Conservation (phyloP, 2,888 invertebrate species). For the Julus scanicus region DNA sequence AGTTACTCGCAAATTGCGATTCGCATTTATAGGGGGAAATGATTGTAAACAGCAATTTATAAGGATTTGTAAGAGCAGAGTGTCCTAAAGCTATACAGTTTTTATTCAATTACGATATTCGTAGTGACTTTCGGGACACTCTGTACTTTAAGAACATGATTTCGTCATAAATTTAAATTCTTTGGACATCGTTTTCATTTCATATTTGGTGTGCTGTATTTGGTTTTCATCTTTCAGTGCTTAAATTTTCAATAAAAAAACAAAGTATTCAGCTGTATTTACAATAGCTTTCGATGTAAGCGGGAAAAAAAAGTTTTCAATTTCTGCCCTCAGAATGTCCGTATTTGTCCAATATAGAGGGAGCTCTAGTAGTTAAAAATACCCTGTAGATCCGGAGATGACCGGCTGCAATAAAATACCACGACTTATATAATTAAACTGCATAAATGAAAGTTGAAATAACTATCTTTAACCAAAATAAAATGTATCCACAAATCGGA, state of each 20-base stretch:
- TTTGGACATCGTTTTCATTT: not conserved
- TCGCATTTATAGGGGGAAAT: not conserved
- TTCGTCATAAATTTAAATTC: not conserved
- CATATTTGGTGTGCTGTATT: not conserved
- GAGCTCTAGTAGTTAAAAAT: constrained; percentile 41
- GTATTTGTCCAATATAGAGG: constrained; percentile 4
- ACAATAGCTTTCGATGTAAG: not conserved
- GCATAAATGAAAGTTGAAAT: not conserved
- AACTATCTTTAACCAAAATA: not conserved
- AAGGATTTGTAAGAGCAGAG: not conserved
- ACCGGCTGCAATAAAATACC: constrained; percentile 44
- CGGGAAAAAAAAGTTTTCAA: not conserved
- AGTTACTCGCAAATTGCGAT: constrained; percentile 2
- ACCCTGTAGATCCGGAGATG: constrained; percentile 56
- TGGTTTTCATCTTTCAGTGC: not conserved
- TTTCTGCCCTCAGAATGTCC: constrained; percentile 15
- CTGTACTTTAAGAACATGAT: not conserved
- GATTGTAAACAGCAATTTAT: constrained; percentile 33
- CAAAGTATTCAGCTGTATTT: constrained; percentile 25
- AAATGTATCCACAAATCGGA: not conserved
- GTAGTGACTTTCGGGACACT: not conserved
- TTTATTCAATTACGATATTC: not conserved
- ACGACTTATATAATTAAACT: constrained; percentile 25
- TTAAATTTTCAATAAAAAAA: not conserved
- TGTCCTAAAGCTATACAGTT: not conserved